These are phyloP conservation scores for Xenopus petersii DNA, from an alignment of 2,797 vertebrate genomes.

Conservation along the genomic window DNA sequence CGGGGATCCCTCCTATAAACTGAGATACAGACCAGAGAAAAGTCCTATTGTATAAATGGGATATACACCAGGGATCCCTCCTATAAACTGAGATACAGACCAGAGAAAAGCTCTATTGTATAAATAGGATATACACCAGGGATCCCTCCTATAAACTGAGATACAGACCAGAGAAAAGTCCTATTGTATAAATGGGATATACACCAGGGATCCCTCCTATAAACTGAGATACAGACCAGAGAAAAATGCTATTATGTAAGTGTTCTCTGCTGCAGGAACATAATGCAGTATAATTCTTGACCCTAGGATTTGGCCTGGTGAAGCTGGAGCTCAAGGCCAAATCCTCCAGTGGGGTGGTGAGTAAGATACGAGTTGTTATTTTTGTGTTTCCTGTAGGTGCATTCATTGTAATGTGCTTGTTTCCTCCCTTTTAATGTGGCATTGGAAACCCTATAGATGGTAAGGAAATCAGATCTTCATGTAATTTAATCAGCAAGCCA, in stretches of 20 bases:
- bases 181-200: too few relatives aligned
- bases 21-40: too few relatives aligned
- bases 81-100: too few relatives aligned
- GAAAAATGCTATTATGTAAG: neutral
- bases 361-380: slow-evolving; percentile 55
- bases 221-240: too few relatives aligned
- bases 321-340: slow-evolving; percentile 94
- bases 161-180: too few relatives aligned
- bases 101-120: too few relatives aligned
- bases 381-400: neutral
- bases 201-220: too few relatives aligned
- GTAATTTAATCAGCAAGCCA: neutral
- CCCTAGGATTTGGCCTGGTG: slow-evolving; percentile 85
- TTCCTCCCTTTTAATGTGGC: slow-evolving; percentile 25
- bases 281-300: slow-evolving; percentile 17
- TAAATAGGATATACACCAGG: too few relatives aligned
- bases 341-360: slow-evolving; percentile 92
- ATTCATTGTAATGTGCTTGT: neutral
- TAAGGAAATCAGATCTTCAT: neutral
- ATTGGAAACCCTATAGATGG: slow-evolving; percentile 19
- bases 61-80: too few relatives aligned
- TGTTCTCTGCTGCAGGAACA: neutral
- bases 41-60: too few relatives aligned
- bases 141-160: too few relatives aligned
- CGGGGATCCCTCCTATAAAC: too few relatives aligned